Conservation (phyloP, 2,113 vertebrate genomes). For the Accipiter cooperii region DNA sequence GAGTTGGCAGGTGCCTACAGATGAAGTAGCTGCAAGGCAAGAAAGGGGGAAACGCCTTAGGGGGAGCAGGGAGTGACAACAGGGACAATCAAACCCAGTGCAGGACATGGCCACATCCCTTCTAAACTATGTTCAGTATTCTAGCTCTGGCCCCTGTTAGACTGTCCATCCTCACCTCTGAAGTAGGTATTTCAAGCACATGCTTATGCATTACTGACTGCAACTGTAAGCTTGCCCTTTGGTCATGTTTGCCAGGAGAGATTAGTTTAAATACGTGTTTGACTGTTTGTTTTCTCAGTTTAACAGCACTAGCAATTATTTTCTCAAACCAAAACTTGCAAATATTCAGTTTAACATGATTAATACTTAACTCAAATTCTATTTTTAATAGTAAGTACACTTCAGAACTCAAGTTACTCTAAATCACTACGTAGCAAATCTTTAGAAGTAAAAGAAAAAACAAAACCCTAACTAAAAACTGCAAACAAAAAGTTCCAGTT, state of each 20-base stretch:
- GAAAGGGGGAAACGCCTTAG: neutral
- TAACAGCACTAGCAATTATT: neutral
- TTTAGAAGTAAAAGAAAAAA: neutral
- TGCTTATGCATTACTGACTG: neutral
- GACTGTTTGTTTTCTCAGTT: neutral
- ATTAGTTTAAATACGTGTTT: neutral
- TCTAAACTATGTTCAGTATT: neutral
- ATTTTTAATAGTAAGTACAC: neutral
- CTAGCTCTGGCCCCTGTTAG: too few relatives aligned
- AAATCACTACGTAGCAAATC: neutral
- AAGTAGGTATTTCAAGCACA: neutral
- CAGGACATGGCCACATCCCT: neutral
- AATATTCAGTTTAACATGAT: neutral
- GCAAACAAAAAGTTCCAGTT: neutral
- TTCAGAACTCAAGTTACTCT: neutral
- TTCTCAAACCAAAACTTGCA: neutral
- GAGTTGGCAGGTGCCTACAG: neutral
- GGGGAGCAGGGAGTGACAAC: neutral
- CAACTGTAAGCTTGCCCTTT: neutral
- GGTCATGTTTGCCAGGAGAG: neutral
- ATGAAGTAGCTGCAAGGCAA: neutral
- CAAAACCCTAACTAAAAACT: neutral
- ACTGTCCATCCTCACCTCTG: neutral
- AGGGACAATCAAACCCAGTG: neutral
- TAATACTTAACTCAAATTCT: neutral